A percentile compares a stretch with the other conserved stretches of the same genome.
These are phyloP conservation scores for Lontra canadensis DNA, from an alignment of 2,113 vertebrate genomes.

Conservation along the genomic window DNA sequence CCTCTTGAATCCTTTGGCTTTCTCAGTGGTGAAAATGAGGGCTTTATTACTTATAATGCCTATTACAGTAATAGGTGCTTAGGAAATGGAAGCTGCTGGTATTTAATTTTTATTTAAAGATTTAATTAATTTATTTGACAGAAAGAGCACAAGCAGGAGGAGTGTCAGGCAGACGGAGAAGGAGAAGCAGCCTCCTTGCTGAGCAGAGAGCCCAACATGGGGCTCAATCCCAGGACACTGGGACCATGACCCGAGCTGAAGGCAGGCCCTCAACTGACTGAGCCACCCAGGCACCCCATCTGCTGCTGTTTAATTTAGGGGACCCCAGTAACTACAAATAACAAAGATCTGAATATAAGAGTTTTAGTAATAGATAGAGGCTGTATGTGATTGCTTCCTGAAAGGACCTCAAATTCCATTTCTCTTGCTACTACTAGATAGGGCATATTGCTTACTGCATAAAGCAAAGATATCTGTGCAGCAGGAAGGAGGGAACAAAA, in stretches of 20 bases:
- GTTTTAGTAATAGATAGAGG: constrained; percentile 16
- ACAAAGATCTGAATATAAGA: neutral
- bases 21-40: neutral
- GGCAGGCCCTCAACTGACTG: no score
- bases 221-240: no score
- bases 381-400: neutral
- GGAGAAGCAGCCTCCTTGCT: no score
- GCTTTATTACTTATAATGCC: neutral
- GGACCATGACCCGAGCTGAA: no score
- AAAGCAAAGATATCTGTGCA: neutral
- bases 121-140: no score
- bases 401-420: neutral
- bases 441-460: neutral
- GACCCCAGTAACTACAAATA: constrained; percentile 35
- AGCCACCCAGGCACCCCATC: no score
- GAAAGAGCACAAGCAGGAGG: no score
- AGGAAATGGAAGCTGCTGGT: neutral
- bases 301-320: neutral
- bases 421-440: neutral
- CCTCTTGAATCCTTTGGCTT: neutral
- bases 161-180: no score
- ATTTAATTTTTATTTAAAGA: neutral
- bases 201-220: no score
- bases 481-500: neutral
- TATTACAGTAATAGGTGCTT: neutral